Evolutionary conservation across 2,888 invertebrate species (phyloP).

Genomic region (Catotricha subobsoleta): DNA sequence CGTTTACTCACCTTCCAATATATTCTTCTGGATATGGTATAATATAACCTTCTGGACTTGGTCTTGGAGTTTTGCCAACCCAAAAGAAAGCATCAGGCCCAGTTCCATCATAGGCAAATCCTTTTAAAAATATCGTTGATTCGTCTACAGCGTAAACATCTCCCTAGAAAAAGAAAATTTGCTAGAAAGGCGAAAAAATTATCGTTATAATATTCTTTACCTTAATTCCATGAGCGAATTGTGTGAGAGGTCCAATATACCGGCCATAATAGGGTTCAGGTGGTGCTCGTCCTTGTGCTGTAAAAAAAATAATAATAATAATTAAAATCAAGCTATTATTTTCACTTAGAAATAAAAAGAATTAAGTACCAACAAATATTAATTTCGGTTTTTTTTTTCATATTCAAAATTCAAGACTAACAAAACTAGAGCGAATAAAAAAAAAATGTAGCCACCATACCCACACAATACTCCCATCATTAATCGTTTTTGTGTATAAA

Average conservation of each 20-base stretch:
- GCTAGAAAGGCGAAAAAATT: neutral
- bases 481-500: neutral
- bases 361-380: neutral
- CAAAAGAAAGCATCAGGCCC: slow-evolving; percentile 82
- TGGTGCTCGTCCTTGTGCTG: slow-evolving; percentile 14
- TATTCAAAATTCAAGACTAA: neutral
- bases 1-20: slow-evolving; percentile 41
- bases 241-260: slow-evolving; percentile 50
- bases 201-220: slow-evolving; percentile 14
- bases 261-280: slow-evolving; percentile 59
- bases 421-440: too few relatives aligned
- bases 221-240: slow-evolving; percentile 59
- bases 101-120: slow-evolving; percentile 74
- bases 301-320: too few relatives aligned
- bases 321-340: too few relatives aligned
- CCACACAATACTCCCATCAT: neutral
- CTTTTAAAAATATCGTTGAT: slow-evolving; percentile 68
- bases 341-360: too few relatives aligned
- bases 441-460: too few relatives aligned
- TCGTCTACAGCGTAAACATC: slow-evolving; percentile 78
- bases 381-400: neutral
- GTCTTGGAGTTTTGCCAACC: slow-evolving; percentile 66
- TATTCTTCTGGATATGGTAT: slow-evolving; percentile 78
- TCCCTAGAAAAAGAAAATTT: slow-evolving; percentile 31
- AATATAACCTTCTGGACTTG: slow-evolving; percentile 64